Evolutionary conservation across 2,888 invertebrate species (phyloP).

Genomic region (Cremastinae sp.): DNA sequence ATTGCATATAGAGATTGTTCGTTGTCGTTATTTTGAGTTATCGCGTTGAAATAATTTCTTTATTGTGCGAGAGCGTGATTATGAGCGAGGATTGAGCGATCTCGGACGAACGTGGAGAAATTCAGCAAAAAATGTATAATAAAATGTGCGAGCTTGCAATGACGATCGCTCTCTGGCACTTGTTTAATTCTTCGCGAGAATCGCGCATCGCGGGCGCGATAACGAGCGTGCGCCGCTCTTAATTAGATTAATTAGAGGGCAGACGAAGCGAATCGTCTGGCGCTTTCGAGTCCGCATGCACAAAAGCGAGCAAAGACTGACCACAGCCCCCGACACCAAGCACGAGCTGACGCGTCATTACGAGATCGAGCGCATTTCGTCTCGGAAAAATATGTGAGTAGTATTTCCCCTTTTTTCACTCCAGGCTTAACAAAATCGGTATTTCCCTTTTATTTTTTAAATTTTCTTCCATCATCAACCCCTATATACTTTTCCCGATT

Average conservation of each 20-base stretch:
- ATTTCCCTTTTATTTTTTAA: slow-evolving; percentile 14
- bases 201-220: slow-evolving; percentile 41
- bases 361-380: slow-evolving; percentile 49
- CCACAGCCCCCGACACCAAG: slow-evolving; percentile 6
- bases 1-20: neutral
- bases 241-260: slow-evolving; percentile 78
- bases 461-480: slow-evolving; percentile 9
- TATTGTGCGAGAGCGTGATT: neutral
- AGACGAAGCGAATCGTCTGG: slow-evolving; percentile 68
- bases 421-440: slow-evolving; percentile 15
- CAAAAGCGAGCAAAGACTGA: slow-evolving; percentile 45
- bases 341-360: slow-evolving; percentile 45
- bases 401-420: slow-evolving; percentile 23
- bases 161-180: slow-evolving; percentile 32
- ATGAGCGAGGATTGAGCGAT: slow-evolving; percentile 42
- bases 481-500: too few species aligned
- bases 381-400: slow-evolving; percentile 37
- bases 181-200: slow-evolving; percentile 46
- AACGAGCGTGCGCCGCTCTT: slow-evolving; percentile 67
- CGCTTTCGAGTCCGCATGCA: slow-evolving; percentile 38
- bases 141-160: slow-evolving; percentile 5
- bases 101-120: slow-evolving; percentile 15
- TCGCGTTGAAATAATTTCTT: too few species aligned
- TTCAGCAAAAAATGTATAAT: slow-evolving; percentile 9
- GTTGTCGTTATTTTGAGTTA: too few species aligned